Evolutionary conservation across 2,888 invertebrate species (phyloP).

Genomic region (Coenonympha arcania): DNA sequence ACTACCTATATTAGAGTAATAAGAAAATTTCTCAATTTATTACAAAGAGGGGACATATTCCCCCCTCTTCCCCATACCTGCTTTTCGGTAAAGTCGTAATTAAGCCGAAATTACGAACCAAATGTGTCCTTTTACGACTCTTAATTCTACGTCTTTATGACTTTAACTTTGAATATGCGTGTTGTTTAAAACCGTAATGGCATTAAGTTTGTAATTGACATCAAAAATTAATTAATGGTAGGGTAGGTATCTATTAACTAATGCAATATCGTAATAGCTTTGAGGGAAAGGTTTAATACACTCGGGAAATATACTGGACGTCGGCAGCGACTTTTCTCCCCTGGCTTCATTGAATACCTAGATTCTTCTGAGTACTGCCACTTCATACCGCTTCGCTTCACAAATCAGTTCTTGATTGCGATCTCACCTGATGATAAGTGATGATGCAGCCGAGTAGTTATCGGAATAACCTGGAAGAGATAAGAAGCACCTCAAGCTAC

Average conservation of each 20-base stretch:
- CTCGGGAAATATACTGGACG: too few species aligned
- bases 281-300: too few species aligned
- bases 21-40: slow-evolving; percentile 70
- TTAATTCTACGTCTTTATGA: slow-evolving; percentile 7
- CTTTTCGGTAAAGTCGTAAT: slow-evolving; percentile 27
- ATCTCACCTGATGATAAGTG: too few species aligned
- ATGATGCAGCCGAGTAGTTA: too few species aligned
- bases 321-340: too few species aligned
- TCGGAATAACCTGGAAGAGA: too few species aligned
- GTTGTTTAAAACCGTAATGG: background rate
- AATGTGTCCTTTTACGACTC: slow-evolving; percentile 19
- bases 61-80: slow-evolving; percentile 13
- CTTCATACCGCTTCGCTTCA: too few species aligned
- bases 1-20: slow-evolving; percentile 66
- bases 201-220: slow-evolving; percentile 12
- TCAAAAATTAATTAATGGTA: background rate
- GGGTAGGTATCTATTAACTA: too few species aligned
- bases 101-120: slow-evolving; percentile 24
- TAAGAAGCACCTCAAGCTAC: too few species aligned
- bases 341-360: too few species aligned
- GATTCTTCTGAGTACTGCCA: too few species aligned
- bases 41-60: slow-evolving; percentile 57
- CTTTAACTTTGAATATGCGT: slow-evolving; percentile 10
- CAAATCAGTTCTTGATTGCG: too few species aligned
- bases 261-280: background rate